phyloP scores from a whole-genome alignment of 2,797 vertebrate species.

The Tinamus major region DNA sequence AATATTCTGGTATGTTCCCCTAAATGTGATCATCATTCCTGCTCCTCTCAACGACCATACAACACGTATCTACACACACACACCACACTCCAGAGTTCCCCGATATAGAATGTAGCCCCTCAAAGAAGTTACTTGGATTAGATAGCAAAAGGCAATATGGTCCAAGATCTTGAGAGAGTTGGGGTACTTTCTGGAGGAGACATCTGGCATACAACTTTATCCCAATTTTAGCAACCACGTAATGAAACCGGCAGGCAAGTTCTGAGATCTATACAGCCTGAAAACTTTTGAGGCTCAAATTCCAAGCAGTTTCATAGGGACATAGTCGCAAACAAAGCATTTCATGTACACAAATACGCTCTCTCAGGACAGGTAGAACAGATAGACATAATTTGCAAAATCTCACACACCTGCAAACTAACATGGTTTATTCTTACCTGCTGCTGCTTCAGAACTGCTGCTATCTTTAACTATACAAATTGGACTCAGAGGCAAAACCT shows the following conservation, averaged over 20 bases:
- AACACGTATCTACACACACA: neutral
- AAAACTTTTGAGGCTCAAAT: neutral
- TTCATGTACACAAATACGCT: neutral
- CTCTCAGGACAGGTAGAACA: neutral
- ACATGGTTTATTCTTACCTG: slow-evolving; percentile 80
- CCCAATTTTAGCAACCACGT: neutral
- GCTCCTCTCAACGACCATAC: neutral
- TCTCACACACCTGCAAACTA: neutral
- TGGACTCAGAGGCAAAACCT: slow-evolving; percentile 76
- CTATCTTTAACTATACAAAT: slow-evolving; percentile 58
- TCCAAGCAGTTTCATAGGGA: neutral
- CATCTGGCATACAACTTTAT: neutral
- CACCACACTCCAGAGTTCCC: neutral
- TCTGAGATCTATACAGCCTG: neutral
- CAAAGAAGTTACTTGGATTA: neutral
- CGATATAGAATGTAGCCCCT: neutral
- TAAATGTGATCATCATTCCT: neutral
- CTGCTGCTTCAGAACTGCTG: slow-evolving; percentile 59
- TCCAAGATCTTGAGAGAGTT: neutral
- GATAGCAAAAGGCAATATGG: neutral
- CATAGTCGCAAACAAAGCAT: neutral
- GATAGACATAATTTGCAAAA: neutral
- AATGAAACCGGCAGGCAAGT: slow-evolving; percentile 24
- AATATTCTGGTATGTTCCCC: neutral
- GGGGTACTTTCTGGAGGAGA: neutral